A percentile compares a stretch with the other conserved stretches of the same genome.
Conservation (phyloP, 2,888 invertebrate species). For the Agrenia bidenticulata region DNA sequence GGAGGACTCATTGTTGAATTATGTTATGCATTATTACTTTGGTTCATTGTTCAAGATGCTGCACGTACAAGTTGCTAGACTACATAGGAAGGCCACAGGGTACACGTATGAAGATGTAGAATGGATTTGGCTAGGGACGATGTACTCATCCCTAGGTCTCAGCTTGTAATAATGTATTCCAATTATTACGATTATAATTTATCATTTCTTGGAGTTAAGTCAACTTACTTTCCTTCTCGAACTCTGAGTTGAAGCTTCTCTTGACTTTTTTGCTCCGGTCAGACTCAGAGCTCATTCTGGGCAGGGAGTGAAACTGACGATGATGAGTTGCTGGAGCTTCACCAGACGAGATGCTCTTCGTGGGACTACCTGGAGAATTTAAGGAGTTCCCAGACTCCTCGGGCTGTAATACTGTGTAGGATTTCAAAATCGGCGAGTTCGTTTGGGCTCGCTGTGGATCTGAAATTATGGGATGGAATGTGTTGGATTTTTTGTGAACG, state of each 20-base stretch:
- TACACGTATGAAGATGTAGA: no score
- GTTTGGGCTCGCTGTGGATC: conserved; percentile 48
- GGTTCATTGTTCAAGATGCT: background rate
- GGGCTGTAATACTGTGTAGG: conserved; percentile 47
- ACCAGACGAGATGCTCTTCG: background rate
- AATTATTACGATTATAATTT: no score
- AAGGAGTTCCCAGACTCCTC: conserved; percentile 34
- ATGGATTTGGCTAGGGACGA: background rate
- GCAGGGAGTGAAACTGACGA: conserved; percentile 51
- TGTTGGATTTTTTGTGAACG: background rate
- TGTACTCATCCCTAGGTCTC: background rate
- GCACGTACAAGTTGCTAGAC: no score
- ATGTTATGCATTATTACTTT: no score
- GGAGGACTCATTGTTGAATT: background rate
- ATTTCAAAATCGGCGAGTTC: conserved; percentile 51
- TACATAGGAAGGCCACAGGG: no score
- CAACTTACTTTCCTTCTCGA: conserved; percentile 46
- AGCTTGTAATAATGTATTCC: no score
- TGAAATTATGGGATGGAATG: conserved; percentile 19
- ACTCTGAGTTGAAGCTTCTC: conserved; percentile 36
- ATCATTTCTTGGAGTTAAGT: no score
- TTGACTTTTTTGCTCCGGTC: conserved; percentile 36
- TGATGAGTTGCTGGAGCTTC: background rate
- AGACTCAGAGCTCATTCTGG: conserved; percentile 44
- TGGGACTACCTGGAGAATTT: background rate